These are phyloP conservation scores for Periophthalmodon schlosseri DNA, from an alignment of 2,113 vertebrate genomes.

Conservation along the genomic window DNA sequence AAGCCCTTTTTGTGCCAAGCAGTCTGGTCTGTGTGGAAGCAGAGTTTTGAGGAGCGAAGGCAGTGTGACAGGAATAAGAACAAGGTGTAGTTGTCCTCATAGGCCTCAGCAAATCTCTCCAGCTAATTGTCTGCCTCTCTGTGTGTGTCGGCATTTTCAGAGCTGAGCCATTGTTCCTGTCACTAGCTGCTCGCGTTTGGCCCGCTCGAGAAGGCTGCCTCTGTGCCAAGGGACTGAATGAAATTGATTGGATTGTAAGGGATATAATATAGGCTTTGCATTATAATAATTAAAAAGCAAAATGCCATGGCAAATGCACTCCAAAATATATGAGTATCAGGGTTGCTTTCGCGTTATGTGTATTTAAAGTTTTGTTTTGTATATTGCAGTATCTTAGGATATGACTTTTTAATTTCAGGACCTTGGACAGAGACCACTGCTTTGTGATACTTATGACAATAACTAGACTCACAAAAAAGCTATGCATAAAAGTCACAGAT, in stretches of 20 bases:
- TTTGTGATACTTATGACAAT: background rate
- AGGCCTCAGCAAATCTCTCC: constrained; percentile 9
- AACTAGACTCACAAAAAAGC: background rate
- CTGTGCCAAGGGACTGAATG: constrained; percentile 3
- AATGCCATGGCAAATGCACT: background rate
- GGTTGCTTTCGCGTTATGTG: background rate
- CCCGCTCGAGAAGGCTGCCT: background rate
- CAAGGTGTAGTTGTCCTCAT: constrained; percentile 5
- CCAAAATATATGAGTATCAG: background rate
- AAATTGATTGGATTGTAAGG: constrained; percentile 1
- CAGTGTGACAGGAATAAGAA: constrained; percentile 11
- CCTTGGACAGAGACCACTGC: background rate
- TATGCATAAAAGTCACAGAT: background rate
- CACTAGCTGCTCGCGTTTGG: constrained; percentile 2
- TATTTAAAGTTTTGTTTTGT: background rate
- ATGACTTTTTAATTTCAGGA: background rate
- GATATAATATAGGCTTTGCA: constrained; percentile 1
- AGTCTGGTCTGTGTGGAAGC: background rate
- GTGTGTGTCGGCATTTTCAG: constrained; percentile 8
- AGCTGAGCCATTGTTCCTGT: constrained; percentile 14
- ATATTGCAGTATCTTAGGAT: background rate
- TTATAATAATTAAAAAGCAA: constrained; percentile 2
- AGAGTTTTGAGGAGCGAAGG: background rate
- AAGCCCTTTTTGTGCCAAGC: background rate
- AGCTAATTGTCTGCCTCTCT: constrained; percentile 6